Conservation (phyloP, 2,113 vertebrate genomes). For the Bungarus multicinctus region DNA sequence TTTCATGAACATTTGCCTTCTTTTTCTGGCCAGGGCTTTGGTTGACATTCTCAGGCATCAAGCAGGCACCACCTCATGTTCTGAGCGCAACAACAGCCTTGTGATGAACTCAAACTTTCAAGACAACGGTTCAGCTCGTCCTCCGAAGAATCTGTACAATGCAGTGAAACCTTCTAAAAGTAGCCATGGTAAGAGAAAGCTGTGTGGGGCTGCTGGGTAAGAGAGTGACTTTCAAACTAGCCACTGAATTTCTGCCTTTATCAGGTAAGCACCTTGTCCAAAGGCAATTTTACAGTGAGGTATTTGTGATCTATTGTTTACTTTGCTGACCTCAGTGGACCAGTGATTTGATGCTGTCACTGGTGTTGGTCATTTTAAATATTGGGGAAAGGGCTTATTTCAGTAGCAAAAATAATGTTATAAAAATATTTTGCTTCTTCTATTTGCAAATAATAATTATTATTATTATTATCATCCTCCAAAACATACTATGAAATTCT, state of each 20-base stretch:
- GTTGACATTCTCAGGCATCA: constrained; percentile 91
- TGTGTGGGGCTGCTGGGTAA: background rate
- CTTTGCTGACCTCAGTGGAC: background rate
- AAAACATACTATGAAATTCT: background rate
- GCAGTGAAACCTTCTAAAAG: constrained; percentile 79
- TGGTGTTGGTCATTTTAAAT: background rate
- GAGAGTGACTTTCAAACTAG: background rate
- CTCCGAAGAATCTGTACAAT: constrained; percentile 85
- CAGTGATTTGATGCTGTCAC: background rate
- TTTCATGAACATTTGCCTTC: background rate
- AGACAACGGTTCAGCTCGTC: constrained; percentile 77
- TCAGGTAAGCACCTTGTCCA: background rate
- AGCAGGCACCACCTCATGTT: constrained; percentile 78
- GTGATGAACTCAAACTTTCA: constrained; percentile 71
- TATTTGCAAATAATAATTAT: background rate
- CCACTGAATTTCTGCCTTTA: background rate
- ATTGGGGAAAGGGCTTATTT: background rate
- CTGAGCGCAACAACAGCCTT: constrained; percentile 86
- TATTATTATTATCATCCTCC: background rate
- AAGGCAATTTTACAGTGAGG: background rate
- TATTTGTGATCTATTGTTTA: background rate
- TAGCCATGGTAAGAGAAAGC: constrained; percentile 79
- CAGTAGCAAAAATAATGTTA: background rate
- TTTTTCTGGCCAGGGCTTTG: constrained; percentile 72
- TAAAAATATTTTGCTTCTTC: background rate